These are phyloP conservation scores for Nannoperca australis DNA, from an alignment of 2,797 vertebrate species.

Conservation along the genomic window DNA sequence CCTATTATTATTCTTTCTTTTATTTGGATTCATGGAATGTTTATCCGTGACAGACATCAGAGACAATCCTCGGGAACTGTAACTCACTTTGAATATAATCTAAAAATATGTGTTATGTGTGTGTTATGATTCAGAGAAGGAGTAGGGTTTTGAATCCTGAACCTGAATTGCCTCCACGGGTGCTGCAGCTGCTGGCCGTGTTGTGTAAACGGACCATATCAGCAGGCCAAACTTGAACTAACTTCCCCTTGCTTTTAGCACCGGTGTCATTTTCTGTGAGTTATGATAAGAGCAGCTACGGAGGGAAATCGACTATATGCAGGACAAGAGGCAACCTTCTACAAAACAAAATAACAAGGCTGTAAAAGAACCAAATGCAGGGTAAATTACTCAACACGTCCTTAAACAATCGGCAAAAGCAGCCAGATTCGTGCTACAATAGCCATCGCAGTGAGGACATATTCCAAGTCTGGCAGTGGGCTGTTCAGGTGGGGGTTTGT, in stretches of 20 bases:
- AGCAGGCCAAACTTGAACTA: not conserved
- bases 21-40: not conserved
- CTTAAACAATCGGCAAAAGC: conserved; percentile 32
- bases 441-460: not conserved
- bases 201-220: not conserved
- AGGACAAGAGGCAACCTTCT: not conserved
- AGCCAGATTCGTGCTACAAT: conserved; percentile 11
- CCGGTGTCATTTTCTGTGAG: conserved; percentile 19
- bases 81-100: not conserved
- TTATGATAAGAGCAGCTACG: conserved; percentile 4
- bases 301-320: not conserved
- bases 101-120: not conserved
- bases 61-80: not conserved
- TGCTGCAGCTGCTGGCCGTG: conserved; percentile 3
- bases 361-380: conserved; percentile 13
- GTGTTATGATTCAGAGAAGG: not conserved
- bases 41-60: fast-evolving
- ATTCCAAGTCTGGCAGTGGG: conserved; percentile 32
- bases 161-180: no score
- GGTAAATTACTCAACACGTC: conserved; percentile 21
- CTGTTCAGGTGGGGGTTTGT: conserved; percentile 26
- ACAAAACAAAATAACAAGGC: conserved; percentile 20
- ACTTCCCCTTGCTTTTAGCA: conserved; percentile 13
- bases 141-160: not conserved
- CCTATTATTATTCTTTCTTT: not conserved